phyloP scores from a whole-genome alignment of 2,888 invertebrate species.

The Lasioglossum malachurum region DNA sequence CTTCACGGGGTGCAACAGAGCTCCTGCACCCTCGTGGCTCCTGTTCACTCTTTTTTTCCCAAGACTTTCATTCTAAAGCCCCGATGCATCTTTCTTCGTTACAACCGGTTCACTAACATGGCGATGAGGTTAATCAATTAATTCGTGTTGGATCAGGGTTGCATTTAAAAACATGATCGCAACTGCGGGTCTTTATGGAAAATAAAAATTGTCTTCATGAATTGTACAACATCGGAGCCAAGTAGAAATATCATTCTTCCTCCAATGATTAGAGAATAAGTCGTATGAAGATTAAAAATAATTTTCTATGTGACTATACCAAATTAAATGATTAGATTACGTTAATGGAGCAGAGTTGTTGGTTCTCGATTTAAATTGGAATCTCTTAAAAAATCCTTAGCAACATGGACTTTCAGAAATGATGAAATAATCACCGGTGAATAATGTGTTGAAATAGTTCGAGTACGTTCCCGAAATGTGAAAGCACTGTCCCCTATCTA shows the following conservation, averaged over 20 bases:
- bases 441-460: background rate
- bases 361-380: background rate
- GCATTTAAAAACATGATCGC: too few species aligned
- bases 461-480: background rate
- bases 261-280: too few species aligned
- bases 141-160: too few species aligned
- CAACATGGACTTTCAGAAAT: background rate
- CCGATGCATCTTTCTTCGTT: background rate
- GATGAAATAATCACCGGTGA: background rate
- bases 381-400: background rate
- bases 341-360: background rate
- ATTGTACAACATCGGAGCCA: too few species aligned
- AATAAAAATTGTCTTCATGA: too few species aligned
- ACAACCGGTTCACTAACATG: background rate
- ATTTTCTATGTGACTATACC: background rate
- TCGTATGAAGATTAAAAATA: too few species aligned
- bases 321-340: background rate
- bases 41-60: background rate
- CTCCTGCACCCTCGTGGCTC: conserved; percentile 2
- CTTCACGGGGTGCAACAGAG: background rate
- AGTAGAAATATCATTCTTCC: too few species aligned
- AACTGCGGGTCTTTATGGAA: too few species aligned
- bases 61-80: background rate
- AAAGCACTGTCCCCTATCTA: background rate
- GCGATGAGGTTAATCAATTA: too few species aligned